Base-by-base conservation (phyloP, 2,888 invertebrate species). In the Drosophila tripunctata region DNA sequence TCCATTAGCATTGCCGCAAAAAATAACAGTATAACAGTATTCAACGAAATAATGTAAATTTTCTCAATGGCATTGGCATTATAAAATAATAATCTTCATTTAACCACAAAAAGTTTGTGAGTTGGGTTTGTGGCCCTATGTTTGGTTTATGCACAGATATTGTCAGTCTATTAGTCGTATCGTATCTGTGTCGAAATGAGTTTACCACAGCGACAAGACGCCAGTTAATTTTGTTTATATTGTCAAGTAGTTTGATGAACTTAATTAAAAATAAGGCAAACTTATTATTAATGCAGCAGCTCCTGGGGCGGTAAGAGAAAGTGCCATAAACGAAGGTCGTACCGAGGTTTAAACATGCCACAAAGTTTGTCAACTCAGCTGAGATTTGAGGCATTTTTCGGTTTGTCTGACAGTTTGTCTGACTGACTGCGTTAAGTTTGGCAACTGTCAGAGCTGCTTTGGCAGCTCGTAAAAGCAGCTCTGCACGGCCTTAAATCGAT, bases 251-350 rank as follows among this genome's bases (percentile, higher is more conserved):
- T 88, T 86, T 82, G 67, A 70, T 70, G 84, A 84, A 83, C 84
- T 77, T 87, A 86, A 83, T 83, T 83, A 86, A 83, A 83, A 80
- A 87, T 87, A 75, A 83, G 66, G 40, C 72, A 77, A 83, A 80
- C 64, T 83, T 74, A 64, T 78, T 79, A 86, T 87, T 85, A 86
- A 85, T 69, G 80, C 68, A 48, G 43, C 67, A 66, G 65, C n/a
- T 21, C 4, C 15, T 27, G 10, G n/a, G 7, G n/a, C 0, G 14
- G 14, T 12, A n/a, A 10, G 10, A 5, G n/a, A 8, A 31, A 21
- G 33, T 30, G 24, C n/a, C n/a, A n/a, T n/a, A 48, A 24, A 12
- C 52, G 58, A 48, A 75, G 58, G 67, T 75, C 72, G 45, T 54
- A 47, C 40, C 31, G 71, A 67, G 73, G 68, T 64, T 68, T 64